These are phyloP conservation scores for Pheucticus melanocephalus DNA, from an alignment of 2,113 vertebrate genomes.

Conservation along the genomic window DNA sequence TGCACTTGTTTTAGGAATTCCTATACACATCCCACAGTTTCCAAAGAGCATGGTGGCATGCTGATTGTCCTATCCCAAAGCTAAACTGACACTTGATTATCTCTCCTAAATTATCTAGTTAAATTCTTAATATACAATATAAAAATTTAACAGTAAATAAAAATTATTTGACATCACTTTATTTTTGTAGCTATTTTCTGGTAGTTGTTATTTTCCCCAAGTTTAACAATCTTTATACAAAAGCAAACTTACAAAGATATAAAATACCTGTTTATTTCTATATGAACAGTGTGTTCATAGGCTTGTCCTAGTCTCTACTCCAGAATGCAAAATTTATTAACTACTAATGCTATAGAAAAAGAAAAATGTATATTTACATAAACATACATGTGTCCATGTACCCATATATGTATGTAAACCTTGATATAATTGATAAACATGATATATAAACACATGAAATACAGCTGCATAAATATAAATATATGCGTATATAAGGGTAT, in stretches of 20 bases:
- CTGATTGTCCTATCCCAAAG: background rate
- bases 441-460: background rate
- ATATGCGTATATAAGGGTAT: fast-evolving
- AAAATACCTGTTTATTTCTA: fast-evolving
- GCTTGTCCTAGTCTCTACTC: background rate
- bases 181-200: background rate
- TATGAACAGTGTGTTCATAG: background rate
- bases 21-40: background rate
- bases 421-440: background rate
- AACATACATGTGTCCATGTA: fast-evolving
- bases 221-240: background rate
- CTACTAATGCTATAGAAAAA: background rate
- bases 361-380: background rate
- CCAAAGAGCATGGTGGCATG: background rate
- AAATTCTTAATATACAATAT: background rate
- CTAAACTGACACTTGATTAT: background rate
- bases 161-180: background rate
- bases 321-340: background rate
- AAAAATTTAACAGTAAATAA: background rate
- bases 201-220: background rate
- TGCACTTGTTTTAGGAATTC: background rate
- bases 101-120: background rate
- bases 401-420: background rate
- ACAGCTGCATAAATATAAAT: background rate
- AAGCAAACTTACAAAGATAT: background rate